Evolutionary conservation across 2,888 invertebrate species (phyloP).

Genomic region (Synanthedon vespiformis): DNA sequence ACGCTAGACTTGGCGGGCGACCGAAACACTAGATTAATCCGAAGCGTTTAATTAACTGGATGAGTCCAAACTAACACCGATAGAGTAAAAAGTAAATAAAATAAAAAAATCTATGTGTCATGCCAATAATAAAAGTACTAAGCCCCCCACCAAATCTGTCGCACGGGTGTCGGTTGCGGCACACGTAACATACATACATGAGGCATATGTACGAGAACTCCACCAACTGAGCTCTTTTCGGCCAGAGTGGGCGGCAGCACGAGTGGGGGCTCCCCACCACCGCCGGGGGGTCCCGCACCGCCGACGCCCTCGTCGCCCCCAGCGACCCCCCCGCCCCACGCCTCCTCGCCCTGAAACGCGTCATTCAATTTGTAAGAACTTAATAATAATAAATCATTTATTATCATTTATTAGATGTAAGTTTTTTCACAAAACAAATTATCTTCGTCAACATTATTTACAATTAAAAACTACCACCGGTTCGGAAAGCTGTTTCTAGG

Average conservation of each 20-base stretch:
- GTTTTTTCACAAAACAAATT: too few species aligned
- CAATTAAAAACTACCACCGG: too few species aligned
- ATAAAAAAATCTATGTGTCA: background rate
- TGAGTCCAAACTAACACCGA: background rate
- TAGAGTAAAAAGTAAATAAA: background rate
- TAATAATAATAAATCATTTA: too few species aligned
- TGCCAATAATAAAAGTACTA: background rate
- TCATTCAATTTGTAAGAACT: too few species aligned
- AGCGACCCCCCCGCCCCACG: conserved; percentile 79
- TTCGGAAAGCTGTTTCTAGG: too few species aligned
- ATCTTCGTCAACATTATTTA: too few species aligned
- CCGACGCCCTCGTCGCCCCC: conserved; percentile 67
- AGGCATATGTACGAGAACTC: conserved; percentile 91
- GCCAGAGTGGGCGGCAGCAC: conserved; percentile 47
- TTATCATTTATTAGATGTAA: too few species aligned
- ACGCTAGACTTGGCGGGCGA: conserved; percentile 7
- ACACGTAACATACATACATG: conserved; percentile 75
- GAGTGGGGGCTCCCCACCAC: conserved; percentile 28
- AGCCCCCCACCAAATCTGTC: conserved; percentile 1
- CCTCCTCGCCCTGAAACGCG: conserved; percentile 69
- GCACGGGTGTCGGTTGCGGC: background rate
- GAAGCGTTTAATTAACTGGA: background rate
- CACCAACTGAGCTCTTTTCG: conserved; percentile 83
- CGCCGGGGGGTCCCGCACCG: conserved; percentile 30
- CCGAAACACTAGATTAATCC: background rate